Evolutionary conservation across 2,888 invertebrate genomes (phyloP).

Genomic region (Thera britannica): DNA sequence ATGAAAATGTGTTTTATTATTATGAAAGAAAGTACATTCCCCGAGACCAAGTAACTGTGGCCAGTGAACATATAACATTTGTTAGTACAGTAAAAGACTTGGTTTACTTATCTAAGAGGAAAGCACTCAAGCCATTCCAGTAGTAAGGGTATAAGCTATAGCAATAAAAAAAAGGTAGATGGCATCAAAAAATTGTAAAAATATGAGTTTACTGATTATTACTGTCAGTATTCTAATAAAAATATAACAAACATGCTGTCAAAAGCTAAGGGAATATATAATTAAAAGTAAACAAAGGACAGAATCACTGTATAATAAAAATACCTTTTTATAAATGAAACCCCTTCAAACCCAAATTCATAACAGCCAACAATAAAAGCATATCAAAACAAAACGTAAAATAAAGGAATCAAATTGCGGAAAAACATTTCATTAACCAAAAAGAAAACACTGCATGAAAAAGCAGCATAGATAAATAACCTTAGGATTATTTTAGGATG

Average conservation of each 20-base stretch:
- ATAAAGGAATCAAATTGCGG: constrained; percentile 55
- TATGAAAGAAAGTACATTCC: constrained; percentile 36
- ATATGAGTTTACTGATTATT: no score
- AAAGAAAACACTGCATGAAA: constrained; percentile 63
- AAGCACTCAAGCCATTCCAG: constrained; percentile 23
- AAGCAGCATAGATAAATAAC: constrained; percentile 25
- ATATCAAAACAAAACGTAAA: constrained; percentile 40
- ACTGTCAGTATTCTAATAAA: neutral
- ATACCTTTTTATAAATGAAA: constrained; percentile 11
- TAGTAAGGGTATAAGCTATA: constrained; percentile 3
- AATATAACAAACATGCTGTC: neutral
- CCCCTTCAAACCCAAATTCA: constrained; percentile 23
- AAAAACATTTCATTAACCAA: constrained; percentile 54
- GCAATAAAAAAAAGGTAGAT: neutral
- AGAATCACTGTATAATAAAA: constrained; percentile 4
- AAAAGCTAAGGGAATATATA: neutral
- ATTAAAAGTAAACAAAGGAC: constrained; percentile 16
- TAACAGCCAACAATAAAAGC: constrained; percentile 30
- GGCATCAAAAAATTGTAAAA: no score
- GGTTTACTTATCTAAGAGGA: constrained; percentile 27
- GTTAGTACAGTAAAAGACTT: constrained; percentile 36
- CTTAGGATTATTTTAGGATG: neutral
- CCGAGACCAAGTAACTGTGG: constrained; percentile 48
- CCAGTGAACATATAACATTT: constrained; percentile 35
- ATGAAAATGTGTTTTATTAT: constrained; percentile 27